These are phyloP conservation scores for Hemaris fuciformis DNA, from an alignment of 2,888 invertebrate species.

Conservation along the genomic window DNA sequence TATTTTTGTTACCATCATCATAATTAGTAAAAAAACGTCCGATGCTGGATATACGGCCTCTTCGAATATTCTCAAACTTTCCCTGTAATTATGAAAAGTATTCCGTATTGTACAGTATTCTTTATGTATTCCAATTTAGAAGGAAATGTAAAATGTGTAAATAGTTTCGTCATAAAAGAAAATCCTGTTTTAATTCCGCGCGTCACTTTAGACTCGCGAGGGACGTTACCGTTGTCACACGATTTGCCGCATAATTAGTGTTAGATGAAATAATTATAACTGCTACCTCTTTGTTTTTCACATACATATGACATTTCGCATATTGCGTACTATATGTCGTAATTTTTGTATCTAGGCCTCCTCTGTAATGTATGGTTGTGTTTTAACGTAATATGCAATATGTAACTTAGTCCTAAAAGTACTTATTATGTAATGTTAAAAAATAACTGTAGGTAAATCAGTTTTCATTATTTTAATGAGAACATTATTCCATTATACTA, in stretches of 20 bases:
- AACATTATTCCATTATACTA: no score
- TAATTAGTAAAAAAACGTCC: no score
- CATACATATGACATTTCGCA: not conserved
- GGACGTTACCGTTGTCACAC: not conserved
- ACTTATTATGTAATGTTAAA: no score
- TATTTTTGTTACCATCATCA: no score
- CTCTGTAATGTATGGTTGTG: not conserved
- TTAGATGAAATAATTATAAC: conserved; percentile 27
- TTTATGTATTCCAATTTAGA: no score
- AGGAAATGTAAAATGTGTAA: not conserved
- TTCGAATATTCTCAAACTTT: no score
- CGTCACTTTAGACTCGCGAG: not conserved
- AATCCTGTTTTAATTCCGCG: not conserved
- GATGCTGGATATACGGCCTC: no score
- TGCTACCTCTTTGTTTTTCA: conserved; percentile 1
- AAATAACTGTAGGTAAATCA: no score
- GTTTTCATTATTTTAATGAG: no score
- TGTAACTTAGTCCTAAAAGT: not conserved
- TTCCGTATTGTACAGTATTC: no score
- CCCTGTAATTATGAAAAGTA: no score
- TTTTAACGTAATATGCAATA: not conserved
- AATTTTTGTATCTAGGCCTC: not conserved
- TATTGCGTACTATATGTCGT: not conserved
- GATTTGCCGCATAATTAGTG: conserved; percentile 24
- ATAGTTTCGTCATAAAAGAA: not conserved